Evolutionary conservation across 1,140 invertebrate genomes (phyloP), one percentile per base, ranked within the genome.

Genomic region (Euura saliciscinereae): DNA sequence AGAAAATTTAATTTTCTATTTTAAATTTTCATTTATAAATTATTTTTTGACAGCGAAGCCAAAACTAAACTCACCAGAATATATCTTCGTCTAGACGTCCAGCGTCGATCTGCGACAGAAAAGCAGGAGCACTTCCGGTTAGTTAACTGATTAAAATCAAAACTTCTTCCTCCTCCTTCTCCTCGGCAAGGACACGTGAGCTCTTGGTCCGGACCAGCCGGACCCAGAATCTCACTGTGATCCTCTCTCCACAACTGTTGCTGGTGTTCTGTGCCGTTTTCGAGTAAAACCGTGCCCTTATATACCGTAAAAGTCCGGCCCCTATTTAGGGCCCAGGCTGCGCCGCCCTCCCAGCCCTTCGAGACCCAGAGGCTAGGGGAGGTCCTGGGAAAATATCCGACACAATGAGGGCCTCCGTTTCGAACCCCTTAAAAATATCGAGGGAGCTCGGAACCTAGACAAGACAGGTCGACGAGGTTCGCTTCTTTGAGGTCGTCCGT

Each of bases 381-480:
- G 77, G 76, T 79, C 80, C 78, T 84, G 83, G 83, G 83, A 84
- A 84, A 84, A 83, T 83, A 79, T 78, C 70, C 44, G 51, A 51
- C 70, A 83, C 82, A 83, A 84, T 80, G 78, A 76, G 70, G 75
- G 72, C 66, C 72, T 28, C 64, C 44, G 66, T 46, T 69, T 65
- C 42, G 28, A 45, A 7, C 68, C 68, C 44, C 45, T 46, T 67
- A 10, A 28, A 67, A 67, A 28, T 8, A 66, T 43, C 13, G 8
- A 13, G 28, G 46, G 7, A 8, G 46, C 7, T 28, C 7, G 51
- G 51, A 11, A 8, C 8, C 51, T 6, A n/a, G 51, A 59, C 51
- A 59, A 59, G 51, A 59, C 51, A 59, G 51, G 8, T 59, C 51
- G 8, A n/a, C 13, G 51, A 59, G 51, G 13, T 59, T 6, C 13